Evolutionary conservation across 2,888 invertebrate genomes (phyloP).

Genomic region (Melieria omissa): DNA sequence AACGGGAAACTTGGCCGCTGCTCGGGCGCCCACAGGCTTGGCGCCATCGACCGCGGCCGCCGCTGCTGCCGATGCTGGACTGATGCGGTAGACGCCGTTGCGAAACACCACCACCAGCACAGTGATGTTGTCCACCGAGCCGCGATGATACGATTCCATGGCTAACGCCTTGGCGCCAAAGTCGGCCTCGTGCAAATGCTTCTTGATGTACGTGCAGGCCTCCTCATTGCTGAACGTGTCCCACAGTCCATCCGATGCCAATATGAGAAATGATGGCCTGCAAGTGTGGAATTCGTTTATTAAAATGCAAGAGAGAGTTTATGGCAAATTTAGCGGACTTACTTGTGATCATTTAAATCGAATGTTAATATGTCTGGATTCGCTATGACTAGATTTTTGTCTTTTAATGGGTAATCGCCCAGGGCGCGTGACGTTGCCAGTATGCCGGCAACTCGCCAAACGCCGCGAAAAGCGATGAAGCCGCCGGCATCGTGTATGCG

Average conservation of each 20-base stretch:
- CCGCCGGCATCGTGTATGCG: constrained; percentile 96
- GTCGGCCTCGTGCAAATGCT: constrained; percentile 85
- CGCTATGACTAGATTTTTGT: constrained; percentile 92
- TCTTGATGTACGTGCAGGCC: constrained; percentile 88
- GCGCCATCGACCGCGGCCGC: constrained; percentile 11
- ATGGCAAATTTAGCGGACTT: constrained; percentile 40
- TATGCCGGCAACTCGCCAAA: constrained; percentile 96
- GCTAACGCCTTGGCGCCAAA: constrained; percentile 93
- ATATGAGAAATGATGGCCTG: constrained; percentile 85
- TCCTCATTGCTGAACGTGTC: constrained; percentile 96
- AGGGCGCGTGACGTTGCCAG: constrained; percentile 93
- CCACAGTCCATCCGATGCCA: constrained; percentile 97
- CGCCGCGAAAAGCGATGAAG: constrained; percentile 93
- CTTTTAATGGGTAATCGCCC: constrained; percentile 95
- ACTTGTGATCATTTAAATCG: constrained; percentile 83
- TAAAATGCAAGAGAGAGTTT: background rate
- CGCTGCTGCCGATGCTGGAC: constrained; percentile 30
- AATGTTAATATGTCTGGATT: constrained; percentile 95
- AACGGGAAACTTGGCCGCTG: constrained; percentile 31
- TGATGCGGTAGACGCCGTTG: constrained; percentile 67
- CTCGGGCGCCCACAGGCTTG: background rate
- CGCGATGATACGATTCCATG: constrained; percentile 89
- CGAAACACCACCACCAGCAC: constrained; percentile 89
- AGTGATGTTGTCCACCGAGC: constrained; percentile 95
- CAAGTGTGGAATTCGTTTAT: background rate